Base-by-base conservation (phyloP, 1,140 invertebrate species). In the Drosophila ironensis region DNA sequence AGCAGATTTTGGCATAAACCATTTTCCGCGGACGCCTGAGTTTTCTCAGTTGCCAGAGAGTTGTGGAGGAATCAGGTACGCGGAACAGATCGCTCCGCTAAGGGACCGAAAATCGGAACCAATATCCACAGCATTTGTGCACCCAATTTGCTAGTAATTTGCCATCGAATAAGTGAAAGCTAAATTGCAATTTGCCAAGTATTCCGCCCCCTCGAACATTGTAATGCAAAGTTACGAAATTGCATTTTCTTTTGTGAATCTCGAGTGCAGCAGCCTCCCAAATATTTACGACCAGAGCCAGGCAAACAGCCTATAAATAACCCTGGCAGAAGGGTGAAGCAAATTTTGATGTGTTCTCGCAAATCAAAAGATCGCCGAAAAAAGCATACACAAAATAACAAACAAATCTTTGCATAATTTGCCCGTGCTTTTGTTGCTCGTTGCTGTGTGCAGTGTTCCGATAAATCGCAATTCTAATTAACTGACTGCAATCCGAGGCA, bases 11-110 rank as follows among this genome's bases (percentile, higher is more conserved):
- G 77, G 68, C 73, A 63, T 66, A 84, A 84, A 78, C 70, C 63
- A 82, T 84, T 73, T 84, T 82, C 72, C 78, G 69, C 78, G 78
- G 78, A 78, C 80, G 80, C 73, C 78, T 82, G 78, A 78, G 28
- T 63, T 47, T 72, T 60, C 60, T 84, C 80, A 84, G 80, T 84
- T 67, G 70, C 52, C 72, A 61, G 66, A 63, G 66, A 69, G 37
- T 73, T 68, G 80, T 75, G 74, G 67, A 84, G 81, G 80, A 46
- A 64, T 80, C 80, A 71, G 56, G 74, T 64, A 54, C 78, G 64
- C 73, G 74, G 33, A 84, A 60, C 38, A 44, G n/a, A 33, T 33
- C 25, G 48, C 19, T 45, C 20, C 30, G 35, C 47, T 63, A 50
- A 47, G 57, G 45, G 42, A 22, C 9, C 3, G 9, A 16, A 37